A percentile compares a stretch with the other conserved stretches of the same genome.
These are phyloP conservation scores for Cheiracanthium punctorium DNA, from an alignment of 2,888 invertebrate species.

Conservation along the genomic window DNA sequence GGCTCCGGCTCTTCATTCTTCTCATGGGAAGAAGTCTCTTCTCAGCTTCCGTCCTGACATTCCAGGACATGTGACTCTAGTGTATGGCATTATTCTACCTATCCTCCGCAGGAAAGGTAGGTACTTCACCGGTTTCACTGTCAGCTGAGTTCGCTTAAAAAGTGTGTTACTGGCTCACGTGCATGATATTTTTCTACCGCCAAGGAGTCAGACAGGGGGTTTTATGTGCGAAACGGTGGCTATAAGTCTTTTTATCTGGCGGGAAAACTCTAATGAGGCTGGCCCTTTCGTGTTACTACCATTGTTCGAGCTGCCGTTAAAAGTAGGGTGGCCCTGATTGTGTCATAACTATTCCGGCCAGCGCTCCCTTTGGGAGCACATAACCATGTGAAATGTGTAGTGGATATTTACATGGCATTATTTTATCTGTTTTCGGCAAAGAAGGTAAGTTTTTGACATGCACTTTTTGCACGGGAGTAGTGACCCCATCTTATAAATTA, in stretches of 20 bases:
- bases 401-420: conserved; percentile 49
- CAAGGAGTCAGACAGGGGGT: conserved; percentile 42
- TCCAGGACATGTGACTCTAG: conserved; percentile 67
- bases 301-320: conserved; percentile 8
- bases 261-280: conserved; percentile 34
- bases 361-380: background rate
- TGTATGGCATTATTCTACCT: conserved; percentile 71
- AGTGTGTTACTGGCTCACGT: conserved; percentile 36
- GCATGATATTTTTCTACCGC: conserved; percentile 53
- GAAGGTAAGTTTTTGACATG: conserved; percentile 34
- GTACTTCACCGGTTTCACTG: conserved; percentile 12
- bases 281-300: conserved; percentile 34
- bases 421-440: conserved; percentile 63
- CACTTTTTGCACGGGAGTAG: background rate
- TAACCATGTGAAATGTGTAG: conserved; percentile 19
- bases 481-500: background rate
- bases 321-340: conserved; percentile 3
- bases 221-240: conserved; percentile 26
- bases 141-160: background rate
- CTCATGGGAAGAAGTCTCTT: conserved; percentile 29
- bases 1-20: conserved; percentile 28
- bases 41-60: conserved; percentile 45
- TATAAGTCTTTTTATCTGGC: conserved; percentile 46
- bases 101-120: conserved; percentile 70
- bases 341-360: background rate